Evolutionary conservation across 1,140 invertebrate genomes (phyloP).

Genomic region (Melipona quadrifasciata): DNA sequence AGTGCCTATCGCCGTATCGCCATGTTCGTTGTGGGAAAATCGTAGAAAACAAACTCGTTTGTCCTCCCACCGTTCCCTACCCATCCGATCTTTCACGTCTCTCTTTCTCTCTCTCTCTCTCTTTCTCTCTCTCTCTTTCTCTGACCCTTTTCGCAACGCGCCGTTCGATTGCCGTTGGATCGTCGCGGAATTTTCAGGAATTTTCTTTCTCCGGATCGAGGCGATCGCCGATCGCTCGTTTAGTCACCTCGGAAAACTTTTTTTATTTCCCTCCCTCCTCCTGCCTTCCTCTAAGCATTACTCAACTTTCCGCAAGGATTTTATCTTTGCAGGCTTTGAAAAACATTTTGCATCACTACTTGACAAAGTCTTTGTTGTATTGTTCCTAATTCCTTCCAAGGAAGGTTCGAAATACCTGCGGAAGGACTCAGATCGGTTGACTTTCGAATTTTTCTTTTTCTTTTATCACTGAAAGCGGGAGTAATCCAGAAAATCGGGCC

Average conservation of each 20-base stretch:
- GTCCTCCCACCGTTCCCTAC: constrained; percentile 58
- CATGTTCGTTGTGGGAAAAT: constrained; percentile 80
- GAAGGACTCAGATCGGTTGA: too few relatives aligned
- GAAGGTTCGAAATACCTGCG: too few relatives aligned
- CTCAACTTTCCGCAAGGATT: too few relatives aligned
- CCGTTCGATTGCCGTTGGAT: not conserved
- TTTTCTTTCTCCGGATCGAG: not conserved
- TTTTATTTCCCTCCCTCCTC: too few relatives aligned
- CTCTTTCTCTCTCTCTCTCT: not conserved
- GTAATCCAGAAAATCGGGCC: too few relatives aligned
- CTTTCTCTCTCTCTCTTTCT: not conserved
- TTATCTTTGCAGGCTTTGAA: too few relatives aligned
- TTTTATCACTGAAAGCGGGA: too few relatives aligned
- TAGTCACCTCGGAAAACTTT: not conserved
- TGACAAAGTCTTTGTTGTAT: too few relatives aligned
- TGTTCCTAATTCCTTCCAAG: too few relatives aligned
- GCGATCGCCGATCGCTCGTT: not conserved
- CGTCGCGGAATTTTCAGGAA: constrained; percentile 28
- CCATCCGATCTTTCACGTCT: constrained; percentile 34
- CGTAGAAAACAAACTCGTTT: constrained; percentile 81
- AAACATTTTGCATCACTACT: too few relatives aligned
- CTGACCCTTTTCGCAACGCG: not conserved
- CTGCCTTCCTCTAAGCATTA: too few relatives aligned
- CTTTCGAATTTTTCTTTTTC: too few relatives aligned
- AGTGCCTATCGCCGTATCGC: constrained; percentile 73